Evolutionary conservation across 2,888 invertebrate species (phyloP).

Genomic region (Pemphredon lugubris): DNA sequence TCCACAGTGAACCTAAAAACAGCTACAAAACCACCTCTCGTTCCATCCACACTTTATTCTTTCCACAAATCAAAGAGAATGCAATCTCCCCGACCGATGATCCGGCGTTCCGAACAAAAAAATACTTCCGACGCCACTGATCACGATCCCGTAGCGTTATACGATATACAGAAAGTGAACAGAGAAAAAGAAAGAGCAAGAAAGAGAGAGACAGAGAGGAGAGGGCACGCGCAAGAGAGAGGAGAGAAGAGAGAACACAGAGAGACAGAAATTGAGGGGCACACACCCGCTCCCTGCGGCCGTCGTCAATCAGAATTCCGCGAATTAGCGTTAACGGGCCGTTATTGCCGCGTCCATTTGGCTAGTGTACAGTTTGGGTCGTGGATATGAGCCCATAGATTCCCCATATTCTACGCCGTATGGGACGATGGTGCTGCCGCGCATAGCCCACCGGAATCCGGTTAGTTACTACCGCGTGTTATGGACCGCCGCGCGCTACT

Average conservation of each 20-base stretch:
- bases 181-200: constrained; percentile 30
- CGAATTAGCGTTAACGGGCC: constrained; percentile 82
- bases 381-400: constrained; percentile 81
- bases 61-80: constrained; percentile 4
- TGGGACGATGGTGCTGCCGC: constrained; percentile 72
- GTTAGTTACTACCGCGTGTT: constrained; percentile 80
- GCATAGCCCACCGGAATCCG: constrained; percentile 78
- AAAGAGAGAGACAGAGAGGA: constrained; percentile 31
- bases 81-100: no score
- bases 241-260: constrained; percentile 29
- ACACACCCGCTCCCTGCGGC: constrained; percentile 69
- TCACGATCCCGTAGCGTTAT: constrained; percentile 19
- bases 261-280: constrained; percentile 65
- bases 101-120: constrained; percentile 12
- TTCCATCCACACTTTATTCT: constrained; percentile 3
- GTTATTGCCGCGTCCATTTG: constrained; percentile 81
- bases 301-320: constrained; percentile 81
- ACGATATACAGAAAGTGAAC: constrained; percentile 41
- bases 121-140: constrained; percentile 24
- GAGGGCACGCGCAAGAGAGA: constrained; percentile 33
- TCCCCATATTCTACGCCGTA: constrained; percentile 78
- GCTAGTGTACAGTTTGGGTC: constrained; percentile 79
- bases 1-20: no score
- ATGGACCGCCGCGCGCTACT: constrained; percentile 70
- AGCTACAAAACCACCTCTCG: no score